Evolutionary conservation across 2,113 vertebrate species (phyloP), one percentile per base, ranked within the genome.

Genomic region (Trogon melanurus): DNA sequence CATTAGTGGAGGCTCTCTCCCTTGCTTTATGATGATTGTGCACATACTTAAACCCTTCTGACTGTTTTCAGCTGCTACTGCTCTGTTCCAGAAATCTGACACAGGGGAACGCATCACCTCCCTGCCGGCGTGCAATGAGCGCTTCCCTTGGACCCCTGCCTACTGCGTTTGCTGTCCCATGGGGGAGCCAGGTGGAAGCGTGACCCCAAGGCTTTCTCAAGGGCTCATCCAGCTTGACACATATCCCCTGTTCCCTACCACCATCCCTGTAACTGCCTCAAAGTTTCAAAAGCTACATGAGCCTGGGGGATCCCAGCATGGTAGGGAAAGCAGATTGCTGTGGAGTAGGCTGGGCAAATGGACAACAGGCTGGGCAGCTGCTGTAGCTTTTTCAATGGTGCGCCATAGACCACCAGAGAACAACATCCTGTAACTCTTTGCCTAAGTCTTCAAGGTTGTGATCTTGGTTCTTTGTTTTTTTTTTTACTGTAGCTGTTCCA

Each of bases 31-130:
- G 96, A 96, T 96, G 96, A 97, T 92, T 74, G 61, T 92, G 85
- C 95, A 96, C 95, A 95, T 90, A 95, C 88, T 93, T 97, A 91
- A 97, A 95, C 44, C 78, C 66, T 96, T 88, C 75, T 97, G 97
- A 98, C 91, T 83, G 82, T 93, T 96, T 96, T 97, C 93, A 98
- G 95, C 95, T 97, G 95, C 90, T 96, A 21, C 80, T 7, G 6
- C 81, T 89, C 44, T 57, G 88, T 83, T 96, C 95, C 83, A 82
- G 88, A 89, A 95, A 96, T 79, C 84, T 87, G 89, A 88, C 96
- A 93, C 27, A 79, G 64, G 45, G 91, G 96, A 93, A 97, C 9
- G 47, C 88, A 93, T 96, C 88, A 83, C 81, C 83, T 95, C 45
- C 1, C 70, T 13, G 58, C 29, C 4, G 36, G 93, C 21, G 1